phyloP scores from a whole-genome alignment of 2,797 vertebrate genomes.

The Channallabes apus region DNA sequence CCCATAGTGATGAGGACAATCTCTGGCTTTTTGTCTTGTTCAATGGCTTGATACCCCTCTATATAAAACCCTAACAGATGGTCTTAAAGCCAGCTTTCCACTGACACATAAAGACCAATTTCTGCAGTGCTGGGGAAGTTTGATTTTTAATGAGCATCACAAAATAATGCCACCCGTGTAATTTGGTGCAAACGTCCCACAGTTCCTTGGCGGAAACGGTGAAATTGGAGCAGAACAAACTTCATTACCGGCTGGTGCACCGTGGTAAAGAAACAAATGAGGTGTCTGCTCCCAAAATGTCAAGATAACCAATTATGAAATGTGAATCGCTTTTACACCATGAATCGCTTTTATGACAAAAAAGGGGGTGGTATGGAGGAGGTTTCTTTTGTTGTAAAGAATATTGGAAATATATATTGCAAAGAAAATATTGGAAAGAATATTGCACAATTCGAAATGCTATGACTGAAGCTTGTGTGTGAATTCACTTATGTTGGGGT shows the following conservation, averaged over 20 bases:
- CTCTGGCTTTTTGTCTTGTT: neutral
- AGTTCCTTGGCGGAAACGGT: slow-evolving; percentile 62
- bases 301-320: slow-evolving; percentile 80
- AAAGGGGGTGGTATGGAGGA: slow-evolving; percentile 64
- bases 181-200: slow-evolving; percentile 63
- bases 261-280: slow-evolving; percentile 72
- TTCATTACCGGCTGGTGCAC: slow-evolving; percentile 73
- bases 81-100: slow-evolving; percentile 38
- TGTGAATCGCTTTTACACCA: slow-evolving; percentile 69
- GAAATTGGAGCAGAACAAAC: slow-evolving; percentile 65
- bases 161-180: slow-evolving; percentile 68
- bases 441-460: too few species aligned
- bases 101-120: slow-evolving; percentile 34
- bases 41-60: neutral
- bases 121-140: slow-evolving; percentile 30
- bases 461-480: too few species aligned
- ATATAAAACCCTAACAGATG: slow-evolving; percentile 31
- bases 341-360: slow-evolving; percentile 62
- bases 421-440: too few species aligned
- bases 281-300: slow-evolving; percentile 73
- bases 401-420: too few species aligned
- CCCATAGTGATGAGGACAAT: neutral
- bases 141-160: slow-evolving; percentile 62
- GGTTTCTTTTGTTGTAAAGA: neutral
- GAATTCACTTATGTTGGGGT: too few species aligned